Base-by-base conservation (phyloP, 2,113 vertebrate genomes). In the Erinaceus europaeus region DNA sequence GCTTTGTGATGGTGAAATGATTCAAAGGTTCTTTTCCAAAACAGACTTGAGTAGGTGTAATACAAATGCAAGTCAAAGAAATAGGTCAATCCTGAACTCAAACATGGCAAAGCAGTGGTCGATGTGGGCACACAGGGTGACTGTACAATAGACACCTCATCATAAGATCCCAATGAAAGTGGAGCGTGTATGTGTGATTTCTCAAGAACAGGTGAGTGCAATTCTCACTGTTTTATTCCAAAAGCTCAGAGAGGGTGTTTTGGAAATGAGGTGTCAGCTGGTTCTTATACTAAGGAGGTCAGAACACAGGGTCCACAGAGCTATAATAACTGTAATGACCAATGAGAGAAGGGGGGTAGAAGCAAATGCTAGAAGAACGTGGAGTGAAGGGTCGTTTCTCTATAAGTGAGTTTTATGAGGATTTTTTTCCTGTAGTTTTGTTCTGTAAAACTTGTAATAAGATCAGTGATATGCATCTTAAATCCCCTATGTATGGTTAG, bases 211-310 rank as follows among this genome's bases (percentile, higher is more conserved):
- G 62, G 61, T 18, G 61, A 61, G 53, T 67, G 67, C 0, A 5
- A 36, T 40, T 78, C 74, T 91, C 89, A 42, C 90, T 46, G 44
- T 82, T 84, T 42, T 72, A 75, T 78, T 92, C 44, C 15, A 3
- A 73, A 7, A 36, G n/a, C 20, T 62, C 53, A 8, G 27, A 72
- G n/a, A 13, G 25, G 53, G 9, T 81, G 38, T 90, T 90, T 92
- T 74, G 48, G 86, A 65, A 67, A 40, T n/a, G n/a, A 6, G 79
- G 34, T 1, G 3, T 74, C 71, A 89, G 46, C 36, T 27, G 17
- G 73, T 3, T 6, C 44, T 57, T 20, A 64, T 9, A 8, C 36
- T 76, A 34, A 81, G 15, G 32, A 64, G 83, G 78, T 57, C 42
- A 74, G 59, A 46, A 32, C 46, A 29, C 42, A 29, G 3, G 29